A percentile compares a stretch with the other conserved stretches of the same genome.
phyloP scores from a whole-genome alignment of 2,797 vertebrate genomes.

The Aldrovandia affinis region DNA sequence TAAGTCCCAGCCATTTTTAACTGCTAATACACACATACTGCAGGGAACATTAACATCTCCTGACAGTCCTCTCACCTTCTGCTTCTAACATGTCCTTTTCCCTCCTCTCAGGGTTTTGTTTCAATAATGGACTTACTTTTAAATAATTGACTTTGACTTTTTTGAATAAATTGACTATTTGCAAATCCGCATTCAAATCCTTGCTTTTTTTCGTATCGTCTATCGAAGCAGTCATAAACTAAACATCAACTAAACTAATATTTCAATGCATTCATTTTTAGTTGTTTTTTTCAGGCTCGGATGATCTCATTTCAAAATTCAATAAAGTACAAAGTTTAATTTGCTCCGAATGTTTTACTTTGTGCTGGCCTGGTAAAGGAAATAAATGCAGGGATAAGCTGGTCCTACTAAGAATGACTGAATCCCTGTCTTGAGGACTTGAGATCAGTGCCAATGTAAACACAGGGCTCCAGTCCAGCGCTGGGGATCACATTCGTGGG shows the following conservation, averaged over 20 bases:
- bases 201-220: background rate
- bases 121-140: background rate
- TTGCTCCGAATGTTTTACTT: slow-evolving; percentile 20
- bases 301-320: slow-evolving; percentile 25
- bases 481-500: slow-evolving; percentile 54
- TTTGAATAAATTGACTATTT: no score
- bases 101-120: background rate
- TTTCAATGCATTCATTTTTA: background rate
- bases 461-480: slow-evolving; percentile 55
- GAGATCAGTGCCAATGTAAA: slow-evolving; percentile 64
- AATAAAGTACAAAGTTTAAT: slow-evolving; percentile 23
- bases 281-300: slow-evolving; percentile 10
- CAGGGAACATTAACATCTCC: background rate
- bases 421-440: slow-evolving; percentile 55
- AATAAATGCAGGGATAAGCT: slow-evolving; percentile 59
- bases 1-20: background rate
- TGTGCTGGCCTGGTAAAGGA: slow-evolving; percentile 41
- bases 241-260: slow-evolving; percentile 15
- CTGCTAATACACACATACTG: background rate
- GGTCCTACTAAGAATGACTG: slow-evolving; percentile 49
- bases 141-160: no score
- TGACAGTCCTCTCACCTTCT: background rate
- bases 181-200: background rate
- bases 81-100: background rate
- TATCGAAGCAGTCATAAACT: slow-evolving; percentile 5